Evolutionary conservation across 2,797 vertebrate genomes (phyloP).

Genomic region (Lagorchestes hirsutus): DNA sequence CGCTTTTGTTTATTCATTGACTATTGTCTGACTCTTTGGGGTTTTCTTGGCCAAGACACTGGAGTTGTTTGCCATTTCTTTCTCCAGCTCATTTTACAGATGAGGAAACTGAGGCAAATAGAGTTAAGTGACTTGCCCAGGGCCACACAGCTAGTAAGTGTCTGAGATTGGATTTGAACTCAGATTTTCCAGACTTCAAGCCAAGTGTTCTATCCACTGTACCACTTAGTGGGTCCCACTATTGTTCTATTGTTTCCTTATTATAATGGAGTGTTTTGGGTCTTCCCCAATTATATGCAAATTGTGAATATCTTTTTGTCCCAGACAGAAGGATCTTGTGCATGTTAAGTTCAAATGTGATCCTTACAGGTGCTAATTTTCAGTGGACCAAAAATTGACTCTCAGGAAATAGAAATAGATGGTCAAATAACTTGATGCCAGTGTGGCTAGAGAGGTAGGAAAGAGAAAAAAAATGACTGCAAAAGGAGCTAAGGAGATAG

Average conservation of each 20-base stretch:
- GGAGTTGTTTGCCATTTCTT: too few species aligned
- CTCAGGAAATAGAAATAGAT: neutral
- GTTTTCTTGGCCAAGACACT: too few species aligned
- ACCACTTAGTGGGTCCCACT: neutral
- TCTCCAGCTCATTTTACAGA: too few species aligned
- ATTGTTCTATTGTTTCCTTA: neutral
- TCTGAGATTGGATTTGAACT: neutral
- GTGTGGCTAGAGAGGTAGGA: neutral
- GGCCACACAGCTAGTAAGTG: neutral
- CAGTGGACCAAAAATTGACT: neutral
- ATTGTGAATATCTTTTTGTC: neutral
- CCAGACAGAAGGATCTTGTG: neutral
- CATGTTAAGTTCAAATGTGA: neutral
- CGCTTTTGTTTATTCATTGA: neutral
- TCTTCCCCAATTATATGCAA: neutral
- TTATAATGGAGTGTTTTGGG: neutral
- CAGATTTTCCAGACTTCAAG: neutral
- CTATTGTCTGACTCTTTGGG: neutral
- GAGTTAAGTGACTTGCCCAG: neutral
- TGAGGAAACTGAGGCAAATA: neutral
- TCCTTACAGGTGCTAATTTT: neutral
- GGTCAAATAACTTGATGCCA: neutral
- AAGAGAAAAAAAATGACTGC: neutral
- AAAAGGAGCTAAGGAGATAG: neutral
- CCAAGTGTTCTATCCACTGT: neutral